phyloP scores from a whole-genome alignment of 2,888 invertebrate species.

The Pelosia muscerda region DNA sequence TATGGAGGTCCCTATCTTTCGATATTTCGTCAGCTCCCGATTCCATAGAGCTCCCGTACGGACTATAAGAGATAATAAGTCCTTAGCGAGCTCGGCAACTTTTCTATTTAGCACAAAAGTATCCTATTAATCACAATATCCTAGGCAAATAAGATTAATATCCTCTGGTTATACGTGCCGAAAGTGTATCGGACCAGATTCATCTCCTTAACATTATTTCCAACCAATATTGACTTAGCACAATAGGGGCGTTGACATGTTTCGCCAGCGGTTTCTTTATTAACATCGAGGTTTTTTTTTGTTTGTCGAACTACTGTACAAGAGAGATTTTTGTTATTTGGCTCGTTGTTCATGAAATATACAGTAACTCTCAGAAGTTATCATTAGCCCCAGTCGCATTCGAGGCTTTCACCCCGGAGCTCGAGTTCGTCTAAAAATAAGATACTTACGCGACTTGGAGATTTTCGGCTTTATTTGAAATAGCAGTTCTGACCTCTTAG shows the following conservation, averaged over 20 bases:
- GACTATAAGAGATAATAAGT: too few species aligned
- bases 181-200: slow-evolving; percentile 27
- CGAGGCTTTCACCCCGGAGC: too few species aligned
- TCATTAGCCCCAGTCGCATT: too few species aligned
- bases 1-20: too few species aligned
- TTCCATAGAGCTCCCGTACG: too few species aligned
- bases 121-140: neutral
- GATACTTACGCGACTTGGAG: too few species aligned
- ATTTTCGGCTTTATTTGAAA: too few species aligned
- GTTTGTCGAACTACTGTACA: neutral
- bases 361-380: neutral
- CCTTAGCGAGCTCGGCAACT: neutral
- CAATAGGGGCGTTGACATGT: slow-evolving; percentile 5
- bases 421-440: too few species aligned
- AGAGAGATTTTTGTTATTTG: neutral
- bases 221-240: slow-evolving; percentile 18
- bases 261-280: neutral
- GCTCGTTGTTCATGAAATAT: neutral
- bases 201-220: slow-evolving; percentile 13
- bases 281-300: slow-evolving; percentile 2
- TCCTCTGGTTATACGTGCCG: slow-evolving; percentile 32
- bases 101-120: neutral
- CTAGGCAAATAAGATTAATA: slow-evolving; percentile 7
- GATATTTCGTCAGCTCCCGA: too few species aligned
- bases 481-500: too few species aligned